Evolutionary conservation across 2,113 vertebrate species (phyloP), one percentile per base, ranked within the genome.

Genomic region (Corythornis cristatus): DNA sequence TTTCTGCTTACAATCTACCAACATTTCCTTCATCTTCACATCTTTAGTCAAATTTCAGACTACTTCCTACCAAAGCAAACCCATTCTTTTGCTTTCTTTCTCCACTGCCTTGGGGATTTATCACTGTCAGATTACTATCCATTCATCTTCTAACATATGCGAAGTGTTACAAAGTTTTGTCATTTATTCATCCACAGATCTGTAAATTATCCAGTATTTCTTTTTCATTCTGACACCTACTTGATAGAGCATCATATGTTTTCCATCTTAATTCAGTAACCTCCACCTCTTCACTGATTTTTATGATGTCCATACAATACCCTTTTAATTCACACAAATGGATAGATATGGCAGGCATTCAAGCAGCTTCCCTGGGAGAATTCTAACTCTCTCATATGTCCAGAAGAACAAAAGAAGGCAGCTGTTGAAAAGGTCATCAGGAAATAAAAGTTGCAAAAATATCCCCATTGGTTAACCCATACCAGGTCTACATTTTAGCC

Each of bases 401-500:
- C 93, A 94, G 61, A 86, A 93, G 72, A 95, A 94, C 86, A 95
- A 95, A 95, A 89, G 85, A 82, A 95, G 86, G 88, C 94, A 96
- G 94, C 93, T 96, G 93, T 74, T 96, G 92, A 93, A 95, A 96
- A 96, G 94, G 93, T 94, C 95, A 95, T 64, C 67, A 86, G 79
- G 72, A 96, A 96, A 96, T 13, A 89, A 25, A 83, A 91, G 72
- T 85, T 84, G 57, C 48, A 86, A 78, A 96, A 96, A 95, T 28
- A 93, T 43, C 26, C 68, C 86, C 76, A 71, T 29, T 5, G 2
- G 78, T 96, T 93, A 95, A 93, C 76, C 76, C 83, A 16, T 68
- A 78, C 48, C 7, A 71, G 8, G 28, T 28, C 28, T 74, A 17
- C 35, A 61, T 86, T 90, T 56, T 76, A 94, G 68, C 14, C 51